Base-by-base conservation (phyloP, 23 tunicate species). In the Ciona savignyi region DNA sequence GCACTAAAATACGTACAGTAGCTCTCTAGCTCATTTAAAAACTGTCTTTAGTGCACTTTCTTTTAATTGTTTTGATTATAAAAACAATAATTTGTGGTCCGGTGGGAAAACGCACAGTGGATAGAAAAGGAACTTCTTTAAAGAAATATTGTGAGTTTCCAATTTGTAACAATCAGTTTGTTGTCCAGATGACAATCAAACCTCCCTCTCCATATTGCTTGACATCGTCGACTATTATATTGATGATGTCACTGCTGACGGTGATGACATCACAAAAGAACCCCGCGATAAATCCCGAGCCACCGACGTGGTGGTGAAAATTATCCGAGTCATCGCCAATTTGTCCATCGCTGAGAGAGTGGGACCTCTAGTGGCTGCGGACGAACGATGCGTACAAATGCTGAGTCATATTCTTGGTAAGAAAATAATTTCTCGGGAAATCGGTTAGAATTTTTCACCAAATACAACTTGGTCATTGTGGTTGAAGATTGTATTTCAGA, bases 261-360 rank as follows among this genome's bases (percentile, higher is more conserved):
- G 51, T 24, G 51, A 70, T 19, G 11, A 25, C 6, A 25, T 25
- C 30, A 33, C 30, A 30, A 28, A 62, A 23, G 75, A 76, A 25
- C 56, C 78, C 15, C 28, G 28, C 22, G 26, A 23, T 22, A n/a
- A 23, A 22, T n/a, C 67, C 6, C 67, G 6, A 68, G 72, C 64
- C 11, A 69, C 25, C 29, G 97, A 91, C 30, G 86, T 73, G 23
- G 30, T 91, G 21, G 60, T 86, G 30, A 91, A 91, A 60, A 65
- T 76, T 28, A 69, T 85, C 32, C 79, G 97, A 19, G 80, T 91
- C 19, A 76, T 91, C 29, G 97, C 97, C 0, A 88, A 91, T 60
- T 32, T 91, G 61, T 80, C 97, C 0, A 80, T 91, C 22, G 62
- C 71, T 27, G 83, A 80, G 65, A 62, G 29, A 22, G 62, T 84